A percentile compares a stretch with the other conserved stretches of the same genome.
Conservation (phyloP, 2,888 invertebrate genomes). For the Parnassius mnemosyne region DNA sequence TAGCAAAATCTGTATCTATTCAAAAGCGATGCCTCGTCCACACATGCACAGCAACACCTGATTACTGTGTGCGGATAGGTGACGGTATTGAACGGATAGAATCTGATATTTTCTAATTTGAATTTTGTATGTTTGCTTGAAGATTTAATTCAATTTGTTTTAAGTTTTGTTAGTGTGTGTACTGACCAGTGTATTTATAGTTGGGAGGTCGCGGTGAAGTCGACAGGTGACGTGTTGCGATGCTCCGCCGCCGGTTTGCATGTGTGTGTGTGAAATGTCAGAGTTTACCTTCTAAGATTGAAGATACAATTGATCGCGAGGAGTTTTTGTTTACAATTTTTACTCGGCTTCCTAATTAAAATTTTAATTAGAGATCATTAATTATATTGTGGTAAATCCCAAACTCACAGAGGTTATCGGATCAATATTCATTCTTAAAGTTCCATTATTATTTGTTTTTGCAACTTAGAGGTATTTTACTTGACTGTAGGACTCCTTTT, state of each 20-base stretch:
- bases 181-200: conserved; percentile 71
- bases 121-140: conserved; percentile 31
- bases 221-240: conserved; percentile 69
- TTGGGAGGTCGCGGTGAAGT: conserved; percentile 68
- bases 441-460: too few species aligned
- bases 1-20: conserved; percentile 56
- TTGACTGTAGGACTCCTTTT: too few species aligned
- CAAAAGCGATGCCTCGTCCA: conserved; percentile 62
- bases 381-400: conserved; percentile 1
- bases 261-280: conserved; percentile 72
- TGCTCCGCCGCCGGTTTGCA: conserved; percentile 44
- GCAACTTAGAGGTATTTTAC: too few species aligned
- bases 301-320: conserved; percentile 29
- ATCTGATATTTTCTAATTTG: conserved; percentile 28
- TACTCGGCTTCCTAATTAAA: conserved; percentile 26
- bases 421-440: not conserved
- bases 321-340: conserved; percentile 30
- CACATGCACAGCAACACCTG: conserved; percentile 63
- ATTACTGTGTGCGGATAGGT: conserved; percentile 42
- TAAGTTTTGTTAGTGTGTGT: conserved; percentile 46
- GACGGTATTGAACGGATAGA: conserved; percentile 42
- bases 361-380: conserved; percentile 28
- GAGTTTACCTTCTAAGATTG: conserved; percentile 56
- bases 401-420: not conserved
- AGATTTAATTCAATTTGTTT: conserved; percentile 43